Conservation (phyloP, 2,113 vertebrate species). For the Camelus dromedarius region DNA sequence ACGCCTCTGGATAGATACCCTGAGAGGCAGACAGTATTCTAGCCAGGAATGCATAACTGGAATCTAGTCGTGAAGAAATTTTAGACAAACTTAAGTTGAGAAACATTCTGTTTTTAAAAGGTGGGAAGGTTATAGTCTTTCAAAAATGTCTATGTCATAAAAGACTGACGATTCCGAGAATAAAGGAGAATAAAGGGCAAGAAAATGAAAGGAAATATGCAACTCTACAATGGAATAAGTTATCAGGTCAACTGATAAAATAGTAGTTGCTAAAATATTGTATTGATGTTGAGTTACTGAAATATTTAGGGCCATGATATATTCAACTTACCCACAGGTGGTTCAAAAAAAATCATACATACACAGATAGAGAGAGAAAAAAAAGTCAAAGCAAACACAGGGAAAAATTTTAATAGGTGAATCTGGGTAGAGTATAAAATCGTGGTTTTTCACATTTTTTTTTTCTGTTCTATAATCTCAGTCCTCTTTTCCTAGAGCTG, state of each 20-base stretch:
- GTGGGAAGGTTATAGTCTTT: not conserved
- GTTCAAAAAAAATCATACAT: not conserved
- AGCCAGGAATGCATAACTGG: no score
- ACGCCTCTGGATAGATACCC: not conserved
- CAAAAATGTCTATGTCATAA: not conserved
- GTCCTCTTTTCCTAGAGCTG: not conserved
- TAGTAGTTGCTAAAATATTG: not conserved
- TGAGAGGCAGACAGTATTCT: not conserved
- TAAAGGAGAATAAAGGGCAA: not conserved
- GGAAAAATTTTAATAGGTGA: not conserved
- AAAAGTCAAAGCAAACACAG: not conserved
- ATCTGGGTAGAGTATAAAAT: not conserved
- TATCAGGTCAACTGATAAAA: not conserved
- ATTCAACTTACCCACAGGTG: not conserved
- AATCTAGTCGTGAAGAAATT: not conserved
- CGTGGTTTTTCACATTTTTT: not conserved
- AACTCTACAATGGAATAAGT: not conserved
- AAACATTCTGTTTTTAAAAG: not conserved
- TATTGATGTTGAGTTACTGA: not conserved
- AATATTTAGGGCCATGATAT: not conserved
- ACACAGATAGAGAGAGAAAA: not conserved
- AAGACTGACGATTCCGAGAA: not conserved
- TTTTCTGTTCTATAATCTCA: not conserved
- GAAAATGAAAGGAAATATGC: not conserved
- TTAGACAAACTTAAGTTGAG: not conserved